Conservation (phyloP, 2,888 invertebrate species). For the Melanotus villosus region DNA sequence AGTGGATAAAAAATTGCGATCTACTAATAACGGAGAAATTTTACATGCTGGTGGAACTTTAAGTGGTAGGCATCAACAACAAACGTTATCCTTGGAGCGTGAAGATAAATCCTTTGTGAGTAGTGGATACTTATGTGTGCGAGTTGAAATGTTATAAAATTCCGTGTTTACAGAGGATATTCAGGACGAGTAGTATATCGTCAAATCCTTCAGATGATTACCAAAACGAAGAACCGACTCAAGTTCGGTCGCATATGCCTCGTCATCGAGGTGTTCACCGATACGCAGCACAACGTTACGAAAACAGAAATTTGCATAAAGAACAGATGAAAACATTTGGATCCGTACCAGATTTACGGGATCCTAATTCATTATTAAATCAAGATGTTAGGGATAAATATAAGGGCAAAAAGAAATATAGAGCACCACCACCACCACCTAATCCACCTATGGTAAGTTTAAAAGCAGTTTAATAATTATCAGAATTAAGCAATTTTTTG, state of each 20-base stretch:
- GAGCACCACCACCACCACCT: slow-evolving; percentile 82
- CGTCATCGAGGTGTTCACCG: slow-evolving; percentile 35
- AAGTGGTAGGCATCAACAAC: slow-evolving; percentile 73
- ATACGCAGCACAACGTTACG: slow-evolving; percentile 37
- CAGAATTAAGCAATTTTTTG: not conserved
- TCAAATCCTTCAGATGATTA: slow-evolving; percentile 47
- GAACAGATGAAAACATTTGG: slow-evolving; percentile 75
- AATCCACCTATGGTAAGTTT: slow-evolving; percentile 56
- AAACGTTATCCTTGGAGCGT: slow-evolving; percentile 37
- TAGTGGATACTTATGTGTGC: not conserved
- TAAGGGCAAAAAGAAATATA: slow-evolving; percentile 81
- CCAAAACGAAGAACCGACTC: slow-evolving; percentile 29
- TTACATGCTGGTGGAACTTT: slow-evolving; percentile 88
- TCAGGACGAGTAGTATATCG: slow-evolving; percentile 49
- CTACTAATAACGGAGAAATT: slow-evolving; percentile 87
- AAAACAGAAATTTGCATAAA: slow-evolving; percentile 52
- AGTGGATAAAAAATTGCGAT: slow-evolving; percentile 75
- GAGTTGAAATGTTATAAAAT: not conserved
- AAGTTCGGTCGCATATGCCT: slow-evolving; percentile 35
- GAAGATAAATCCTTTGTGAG: slow-evolving; percentile 42
- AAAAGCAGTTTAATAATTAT: slow-evolving; percentile 33
- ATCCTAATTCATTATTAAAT: slow-evolving; percentile 42
- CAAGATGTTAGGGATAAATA: slow-evolving; percentile 68
- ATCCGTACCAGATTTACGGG: slow-evolving; percentile 80
- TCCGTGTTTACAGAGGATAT: slow-evolving; percentile 41